Base-by-base conservation (phyloP, 1,140 invertebrate genomes). In the Augochlora pura region DNA sequence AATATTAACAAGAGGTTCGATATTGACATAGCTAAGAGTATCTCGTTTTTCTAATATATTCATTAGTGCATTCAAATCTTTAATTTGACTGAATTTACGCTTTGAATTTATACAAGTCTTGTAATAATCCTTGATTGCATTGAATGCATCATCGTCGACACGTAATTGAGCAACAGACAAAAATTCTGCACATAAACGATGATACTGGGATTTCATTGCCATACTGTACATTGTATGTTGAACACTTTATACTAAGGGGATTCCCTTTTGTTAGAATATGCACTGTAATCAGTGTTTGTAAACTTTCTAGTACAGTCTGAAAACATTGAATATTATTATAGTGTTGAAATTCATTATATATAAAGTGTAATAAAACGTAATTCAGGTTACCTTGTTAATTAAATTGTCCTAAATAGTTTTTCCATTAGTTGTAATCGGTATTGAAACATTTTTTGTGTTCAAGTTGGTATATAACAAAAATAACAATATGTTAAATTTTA, bases 31-130 rank as follows among this genome's bases (percentile, higher is more conserved):
- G 25, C 72, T 79, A 12, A 92, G 42, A 65, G 79, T 42, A 63
- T 83, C 78, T 7, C 91, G 80, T 75, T 92, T 91, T 79, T 92
- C 90, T 8, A 93, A 73, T 9, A 89, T 54, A 67, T 81, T 85
- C 42, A 93, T 54, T 42, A 93, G 85, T 25, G 39, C 65, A 21
- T 77, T 78, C 7, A 93, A 54, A 67, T 88, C 63, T 14, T 81
- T 86, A 32, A 91, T 88, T 1, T 78, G 67, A 32, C 90, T 88
- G 2, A 80, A 66, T 60, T 68, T 79, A 4, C 91, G 86, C 46
- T 64, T 80, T 16, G 90, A 91, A 65, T 88, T 66, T 52, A 92
- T 90, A 9, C 63, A 14, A 64, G 69, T 12, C 18, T 54, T 27
- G 66, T 88, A 91, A 64, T 80, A 23, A 7, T 49, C 12, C 80